Conservation (phyloP, 2,888 invertebrate species). For the Hydriomena furcata region DNA sequence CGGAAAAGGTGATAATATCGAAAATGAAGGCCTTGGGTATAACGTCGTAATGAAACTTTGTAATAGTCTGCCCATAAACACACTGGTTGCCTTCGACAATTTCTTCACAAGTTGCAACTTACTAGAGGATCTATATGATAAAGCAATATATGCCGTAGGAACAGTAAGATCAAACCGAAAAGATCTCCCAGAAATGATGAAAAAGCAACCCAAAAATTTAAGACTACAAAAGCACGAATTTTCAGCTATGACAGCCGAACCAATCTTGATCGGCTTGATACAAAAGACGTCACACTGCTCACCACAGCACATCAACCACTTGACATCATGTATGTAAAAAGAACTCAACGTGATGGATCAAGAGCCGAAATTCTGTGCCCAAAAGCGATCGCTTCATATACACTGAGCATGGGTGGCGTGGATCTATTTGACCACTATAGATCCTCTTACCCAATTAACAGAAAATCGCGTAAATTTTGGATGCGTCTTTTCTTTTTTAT, state of each 20-base stretch:
- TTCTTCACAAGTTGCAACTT: conserved; percentile 42
- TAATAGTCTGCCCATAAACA: not conserved
- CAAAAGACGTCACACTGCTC: conserved; percentile 28
- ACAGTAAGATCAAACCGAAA: conserved; percentile 42
- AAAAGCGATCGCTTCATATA: conserved; percentile 44
- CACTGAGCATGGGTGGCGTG: conserved; percentile 46
- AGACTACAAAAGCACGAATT: conserved; percentile 41
- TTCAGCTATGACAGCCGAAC: conserved; percentile 39
- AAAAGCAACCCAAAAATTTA: conserved; percentile 35
- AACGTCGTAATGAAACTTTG: conserved; percentile 37
- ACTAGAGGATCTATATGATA: conserved; percentile 31
- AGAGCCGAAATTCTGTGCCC: conserved; percentile 44
- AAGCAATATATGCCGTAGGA: conserved; percentile 40
- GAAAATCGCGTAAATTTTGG: conserved; percentile 47
- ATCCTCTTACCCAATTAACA: conserved; percentile 43
- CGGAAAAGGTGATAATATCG: conserved; percentile 35
- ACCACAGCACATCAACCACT: conserved; percentile 40
- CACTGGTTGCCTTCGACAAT: conserved; percentile 35
- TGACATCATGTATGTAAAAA: conserved; percentile 34
- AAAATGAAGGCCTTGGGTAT: conserved; percentile 32
- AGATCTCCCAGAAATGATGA: conserved; percentile 39
- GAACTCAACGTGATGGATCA: conserved; percentile 48
- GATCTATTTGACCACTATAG: conserved; percentile 49
- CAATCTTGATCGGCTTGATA: conserved; percentile 36
- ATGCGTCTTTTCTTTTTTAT: conserved; percentile 44